A percentile compares a stretch with the other conserved stretches of the same genome.
Evolutionary conservation across 2,888 invertebrate species (phyloP).

Genomic region (Alsophila aescularia): DNA sequence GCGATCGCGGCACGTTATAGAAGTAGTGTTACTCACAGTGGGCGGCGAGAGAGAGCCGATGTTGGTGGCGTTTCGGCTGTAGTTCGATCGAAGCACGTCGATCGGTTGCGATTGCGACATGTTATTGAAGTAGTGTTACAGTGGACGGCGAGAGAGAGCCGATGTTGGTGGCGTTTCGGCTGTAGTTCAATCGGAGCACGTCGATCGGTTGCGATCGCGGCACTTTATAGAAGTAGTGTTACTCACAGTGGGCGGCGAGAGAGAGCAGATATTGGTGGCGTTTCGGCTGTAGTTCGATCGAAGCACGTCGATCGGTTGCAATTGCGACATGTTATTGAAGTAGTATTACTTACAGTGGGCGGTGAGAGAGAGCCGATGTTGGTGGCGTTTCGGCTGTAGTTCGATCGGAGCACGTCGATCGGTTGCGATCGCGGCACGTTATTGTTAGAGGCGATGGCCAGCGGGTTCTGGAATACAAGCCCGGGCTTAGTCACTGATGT

Average conservation of each 20-base stretch:
- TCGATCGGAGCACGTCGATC: conserved; percentile 91
- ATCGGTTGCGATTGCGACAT: conserved; percentile 94
- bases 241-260: no score
- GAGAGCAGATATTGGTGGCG: no score
- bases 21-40: conserved; percentile 83
- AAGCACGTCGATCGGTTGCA: no score
- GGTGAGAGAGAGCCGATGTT: conserved; percentile 97
- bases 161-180: no score
- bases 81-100: conserved; percentile 90
- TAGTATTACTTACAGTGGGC: conserved; percentile 87
- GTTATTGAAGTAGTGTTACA: no score
- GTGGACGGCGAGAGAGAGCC: no score
- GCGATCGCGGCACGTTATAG: conserved; percentile 89
- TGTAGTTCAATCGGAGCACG: no score
- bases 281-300: no score
- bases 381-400: conserved; percentile 87
- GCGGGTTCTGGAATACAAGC: conserved; percentile 63
- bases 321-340: no score
- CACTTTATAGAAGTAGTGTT: no score
- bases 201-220: no score
- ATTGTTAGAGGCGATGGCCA: conserved; percentile 60
- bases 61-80: conserved; percentile 89
- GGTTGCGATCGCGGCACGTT: conserved; percentile 92
- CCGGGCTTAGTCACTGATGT: conserved; percentile 25
- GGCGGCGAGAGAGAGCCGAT: conserved; percentile 97